Evolutionary conservation across 2,113 vertebrate genomes (phyloP).

Genomic region (Balaenoptera acutorostrata): DNA sequence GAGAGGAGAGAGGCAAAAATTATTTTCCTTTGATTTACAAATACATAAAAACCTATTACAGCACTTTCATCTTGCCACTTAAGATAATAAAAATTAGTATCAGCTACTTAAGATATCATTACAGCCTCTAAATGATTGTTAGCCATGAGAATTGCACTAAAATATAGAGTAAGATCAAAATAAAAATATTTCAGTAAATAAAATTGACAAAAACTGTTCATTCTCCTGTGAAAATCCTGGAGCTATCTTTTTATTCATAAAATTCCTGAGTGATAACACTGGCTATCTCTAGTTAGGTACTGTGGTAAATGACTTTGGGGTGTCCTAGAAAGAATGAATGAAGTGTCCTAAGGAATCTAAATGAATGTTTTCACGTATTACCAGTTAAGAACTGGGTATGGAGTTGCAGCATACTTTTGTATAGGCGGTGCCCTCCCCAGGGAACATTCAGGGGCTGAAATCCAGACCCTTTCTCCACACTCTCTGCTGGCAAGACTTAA

Average conservation of each 20-base stretch:
- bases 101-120: neutral
- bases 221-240: neutral
- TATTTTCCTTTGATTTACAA: neutral
- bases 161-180: neutral
- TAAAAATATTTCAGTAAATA: neutral
- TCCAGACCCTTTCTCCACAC: neutral
- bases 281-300: neutral
- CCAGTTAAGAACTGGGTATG: neutral
- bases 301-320: neutral
- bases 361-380: neutral
- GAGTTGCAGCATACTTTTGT: neutral
- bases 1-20: neutral
- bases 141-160: neutral
- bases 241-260: constrained; percentile 2
- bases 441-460: neutral
- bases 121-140: neutral
- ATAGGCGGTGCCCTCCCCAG: neutral
- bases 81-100: neutral
- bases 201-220: neutral
- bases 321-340: neutral
- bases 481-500: neutral
- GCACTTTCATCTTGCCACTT: neutral
- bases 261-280: neutral
- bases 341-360: neutral
- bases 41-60: neutral